Evolutionary conservation across 2,888 invertebrate species (phyloP), one percentile per base, ranked within the genome.

Genomic region (Morinoia aosen): DNA sequence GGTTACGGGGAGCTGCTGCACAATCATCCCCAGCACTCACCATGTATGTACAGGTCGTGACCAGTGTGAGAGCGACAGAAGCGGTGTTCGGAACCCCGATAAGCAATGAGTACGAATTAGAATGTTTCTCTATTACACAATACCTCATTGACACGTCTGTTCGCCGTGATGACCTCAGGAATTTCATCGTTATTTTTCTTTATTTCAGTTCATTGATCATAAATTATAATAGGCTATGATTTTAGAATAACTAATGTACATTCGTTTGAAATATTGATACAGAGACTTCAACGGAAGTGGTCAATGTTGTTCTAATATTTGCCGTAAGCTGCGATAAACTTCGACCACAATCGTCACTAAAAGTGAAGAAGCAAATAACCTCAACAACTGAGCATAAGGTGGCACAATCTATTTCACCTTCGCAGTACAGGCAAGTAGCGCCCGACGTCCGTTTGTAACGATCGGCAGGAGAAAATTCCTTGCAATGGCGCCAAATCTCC

Each of bases 401-500:
- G 39, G 40, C 40, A 12, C 48, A 39, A 40, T 90, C 90, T 39
- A 48, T 90, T 48, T 90, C 90, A 40, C 90, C 12, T 90, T 90
- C 90, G 40, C 90, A 90, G 90, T 90, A 90, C 90, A 14, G 39
- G 19, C 88, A 88, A 25, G 76, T 76, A 76, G 76, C 76, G 33
- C 0, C 76, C 76, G 76, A 76, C 76, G 76, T 76, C 76, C 33
- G 61, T 90, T 40, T 48, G 19, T 90, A 90, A 90, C 90, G 90
- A 90, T 90, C 90, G 90, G 33, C 39, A 40, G 90, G 90, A 90
- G 90, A 48, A 48, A 90, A 40, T 90, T 48, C 40, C 90, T 40
- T 39, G 90, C 90, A 90, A 48, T 90, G 90, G 90, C 90, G 90
- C 90, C 90, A 90, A 90, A 90, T 90, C 90, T 90, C 90, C 90